Base-by-base conservation (phyloP, 2,797 vertebrate species). In the Chloroceryle amazona region DNA sequence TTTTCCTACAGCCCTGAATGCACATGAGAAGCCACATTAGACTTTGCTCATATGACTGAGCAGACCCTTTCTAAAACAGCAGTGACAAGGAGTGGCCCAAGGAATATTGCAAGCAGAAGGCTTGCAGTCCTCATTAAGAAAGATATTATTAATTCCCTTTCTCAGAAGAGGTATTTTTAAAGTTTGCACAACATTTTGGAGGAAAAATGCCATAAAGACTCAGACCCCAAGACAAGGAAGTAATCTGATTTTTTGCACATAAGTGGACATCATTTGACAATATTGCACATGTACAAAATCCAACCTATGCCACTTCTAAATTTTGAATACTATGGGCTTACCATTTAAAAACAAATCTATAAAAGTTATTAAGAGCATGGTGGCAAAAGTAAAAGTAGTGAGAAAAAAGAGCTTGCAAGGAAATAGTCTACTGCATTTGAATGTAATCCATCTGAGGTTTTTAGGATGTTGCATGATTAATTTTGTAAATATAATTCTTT, bases 1-100 rank as follows among this genome's bases (percentile, higher is more conserved):
- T 15, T 46, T 72, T 72, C 44, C 78, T 61, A 33, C 20, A 81
- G 10, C 46, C 51, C 22, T 75, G 37, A 63, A 55, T 39, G 61
- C 6, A 44, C 1, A 0, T 4, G 6, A 49, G 52, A 10, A 67
- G 8, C 6, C 22, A 62, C 29, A 51, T 12, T 9, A 33, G 10
- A 37, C 15, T 78, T 29, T 68, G 13, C 8, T 72, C 21, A 16
- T 21, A 12, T 33, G 16, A 37, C 41, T 44, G 31, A 31, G 17
- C 31, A 86, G 8, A n/a, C 5, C 12, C 9, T 61, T 63, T 60
- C 28, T 5, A 35, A 66, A 92, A 79, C 35, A 2, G 3, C 4
- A 23, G 20, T 10, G 6, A 62, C 31, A 20, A 0, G 2, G 22
- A 10, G 80, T 31, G 31, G 11, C 9, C 22, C 7, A 60, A 86